Evolutionary conservation across 2,113 vertebrate genomes (phyloP), one percentile per base, ranked within the genome.

Genomic region (Ibidorhyncha struthersii): DNA sequence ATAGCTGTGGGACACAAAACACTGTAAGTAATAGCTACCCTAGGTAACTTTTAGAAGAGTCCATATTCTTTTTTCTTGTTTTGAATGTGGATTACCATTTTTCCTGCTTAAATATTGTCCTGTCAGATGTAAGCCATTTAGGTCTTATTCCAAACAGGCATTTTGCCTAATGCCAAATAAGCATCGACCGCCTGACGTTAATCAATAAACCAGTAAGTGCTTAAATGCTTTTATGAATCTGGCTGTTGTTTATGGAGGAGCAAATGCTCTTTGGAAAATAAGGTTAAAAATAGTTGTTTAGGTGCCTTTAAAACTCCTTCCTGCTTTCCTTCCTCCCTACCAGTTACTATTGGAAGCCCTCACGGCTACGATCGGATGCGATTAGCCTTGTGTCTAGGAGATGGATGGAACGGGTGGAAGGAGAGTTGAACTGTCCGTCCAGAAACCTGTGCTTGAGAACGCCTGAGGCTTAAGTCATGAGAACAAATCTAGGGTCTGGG

Each of bases 121-220:
- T 84, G 49, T 11, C 20, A 23, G 22, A 7, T 43, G 14, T 20
- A 5, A n/a, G 15, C 22, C 2, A 1, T 49, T 82, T 14, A 25
- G 43, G 29, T 36, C 23, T 62, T 41, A n/a, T 27, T 72, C 38
- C 72, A 49, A 43, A 9, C 13, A 34, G 66, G 10, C 14, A 4
- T 93, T 92, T 66, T 83, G 41, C 32, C 14, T 32, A 12, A 47
- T 55, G 45, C 47, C 67, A 53, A 4, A 4, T 30, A 67, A 63
- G 32, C 30, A 11, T 4, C 0, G 2, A 15, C 36, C 67, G 70
- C 58, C n/a, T 0, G 2, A 26, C 16, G 49, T 43, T 7, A 26
- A 2, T 49, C 36, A 13, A 6, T 4, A 27, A 81, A 32, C 63
- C 66, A 12, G 25, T 59, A 53, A 76, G 29, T 69, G 43, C 22